Evolutionary conservation across 2,113 vertebrate genomes (phyloP).

Genomic region (Cisticola juncidis): DNA sequence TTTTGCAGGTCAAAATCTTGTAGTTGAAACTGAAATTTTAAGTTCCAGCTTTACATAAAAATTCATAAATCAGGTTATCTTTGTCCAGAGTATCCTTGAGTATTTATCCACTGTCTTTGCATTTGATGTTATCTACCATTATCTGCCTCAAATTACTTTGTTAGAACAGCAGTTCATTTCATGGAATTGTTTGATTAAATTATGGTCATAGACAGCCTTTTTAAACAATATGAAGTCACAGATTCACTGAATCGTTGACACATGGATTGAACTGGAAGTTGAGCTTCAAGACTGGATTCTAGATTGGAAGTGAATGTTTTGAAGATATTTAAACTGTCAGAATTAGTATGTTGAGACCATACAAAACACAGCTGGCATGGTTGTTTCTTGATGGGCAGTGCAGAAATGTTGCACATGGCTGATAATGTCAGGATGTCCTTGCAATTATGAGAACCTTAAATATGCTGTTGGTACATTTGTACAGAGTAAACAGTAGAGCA

Average conservation of each 20-base stretch:
- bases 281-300: not conserved
- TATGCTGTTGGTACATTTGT: not conserved
- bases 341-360: not conserved
- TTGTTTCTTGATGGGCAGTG: not conserved
- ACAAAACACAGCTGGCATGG: not conserved
- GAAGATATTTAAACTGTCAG: not conserved
- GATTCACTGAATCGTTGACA: not conserved
- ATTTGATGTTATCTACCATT: not conserved
- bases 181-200: not conserved
- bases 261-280: not conserved
- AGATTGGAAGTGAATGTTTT: not conserved
- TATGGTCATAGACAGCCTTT: not conserved
- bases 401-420: not conserved
- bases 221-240: not conserved
- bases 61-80: not conserved
- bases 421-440: not conserved
- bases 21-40: not conserved
- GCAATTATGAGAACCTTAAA: not conserved
- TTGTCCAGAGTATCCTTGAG: not conserved
- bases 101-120: not conserved
- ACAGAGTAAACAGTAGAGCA: not conserved
- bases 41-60: not conserved
- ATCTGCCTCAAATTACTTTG: not conserved
- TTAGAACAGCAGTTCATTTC: not conserved
- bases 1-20: not conserved